Base-by-base conservation (phyloP, 2,797 vertebrate species). In the Gymnothorax javanicus region DNA sequence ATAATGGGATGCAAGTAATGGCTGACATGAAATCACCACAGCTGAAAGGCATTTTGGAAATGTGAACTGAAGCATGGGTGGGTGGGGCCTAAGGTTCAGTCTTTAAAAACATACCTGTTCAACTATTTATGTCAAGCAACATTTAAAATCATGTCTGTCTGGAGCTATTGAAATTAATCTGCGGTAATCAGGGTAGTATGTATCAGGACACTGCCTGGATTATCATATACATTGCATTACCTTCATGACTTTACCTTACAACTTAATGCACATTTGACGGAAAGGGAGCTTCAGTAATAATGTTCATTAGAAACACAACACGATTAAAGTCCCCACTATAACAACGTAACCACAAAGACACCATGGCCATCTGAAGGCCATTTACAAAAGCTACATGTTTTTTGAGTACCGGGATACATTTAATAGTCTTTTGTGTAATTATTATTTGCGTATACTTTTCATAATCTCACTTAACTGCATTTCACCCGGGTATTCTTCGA, bases 11-110 rank as follows among this genome's bases (percentile, higher is more conserved):
- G 50, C 56, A 81, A 56, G 77, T 83, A 17, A 85, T 27, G 33
- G 69, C 83, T 57, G 8, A 64, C 77, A 75, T 11, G 60, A 77
- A 79, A 25, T 57, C 71, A 75, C 57, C 71, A 56, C 57, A 87
- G 33, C 59, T 83, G 82, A 89, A 84, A 27, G 81, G 88, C 89
- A 88, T 86, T 57, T 90, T 52, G 50, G 82, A 52, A 84, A 71
- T 50, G 69, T 85, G n/a, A 84, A 83, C 27, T 86, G 82, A 86
- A 81, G 84, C 86, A 83, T 54, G 43, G 77, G 81, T 87, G 9
- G 60, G 59, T 11, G 83, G 59, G 54, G 11, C 73, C 11, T 23
- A 27, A 81, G 77, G 52, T 20, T n/a, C 23, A 8, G 52, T 20
- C 50, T 81, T 56, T 81, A 54, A 54, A 54, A 81, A 81, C 12